These are phyloP conservation scores for Morpho deidamia DNA, from an alignment of 2,888 invertebrate species.

Conservation along the genomic window DNA sequence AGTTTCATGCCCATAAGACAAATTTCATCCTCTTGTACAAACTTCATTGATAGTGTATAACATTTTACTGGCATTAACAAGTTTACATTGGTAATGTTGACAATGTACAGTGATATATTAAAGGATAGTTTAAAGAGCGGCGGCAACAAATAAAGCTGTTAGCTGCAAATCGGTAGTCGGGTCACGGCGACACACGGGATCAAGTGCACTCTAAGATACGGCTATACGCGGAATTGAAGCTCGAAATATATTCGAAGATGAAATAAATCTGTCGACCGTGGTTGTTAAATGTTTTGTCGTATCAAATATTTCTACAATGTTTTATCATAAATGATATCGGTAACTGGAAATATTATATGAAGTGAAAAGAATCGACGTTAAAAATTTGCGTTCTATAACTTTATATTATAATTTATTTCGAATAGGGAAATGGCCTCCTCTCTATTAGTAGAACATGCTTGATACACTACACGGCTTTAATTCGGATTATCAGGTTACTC, in stretches of 20 bases:
- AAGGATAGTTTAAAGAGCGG: conserved; percentile 30
- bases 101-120: conserved; percentile 22
- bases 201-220: conserved; percentile 53
- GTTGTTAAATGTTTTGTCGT: neutral
- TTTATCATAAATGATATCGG: no score
- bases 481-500: no score
- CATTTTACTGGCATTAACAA: neutral
- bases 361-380: neutral
- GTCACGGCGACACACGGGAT: conserved; percentile 66
- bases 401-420: no score
- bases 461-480: no score
- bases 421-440: no score
- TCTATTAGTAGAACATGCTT: no score
- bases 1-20: no score
- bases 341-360: neutral
- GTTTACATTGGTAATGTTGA: conserved; percentile 16
- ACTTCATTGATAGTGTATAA: no score
- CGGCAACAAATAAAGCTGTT: conserved; percentile 71
- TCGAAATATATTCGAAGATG: conserved; percentile 15
- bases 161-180: conserved; percentile 60
- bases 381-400: no score
- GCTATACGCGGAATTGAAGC: conserved; percentile 36
- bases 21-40: no score
- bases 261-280: neutral
- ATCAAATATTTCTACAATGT: no score